phyloP scores from a whole-genome alignment of 2,113 vertebrate species.

The Boleophthalmus pectinirostris region DNA sequence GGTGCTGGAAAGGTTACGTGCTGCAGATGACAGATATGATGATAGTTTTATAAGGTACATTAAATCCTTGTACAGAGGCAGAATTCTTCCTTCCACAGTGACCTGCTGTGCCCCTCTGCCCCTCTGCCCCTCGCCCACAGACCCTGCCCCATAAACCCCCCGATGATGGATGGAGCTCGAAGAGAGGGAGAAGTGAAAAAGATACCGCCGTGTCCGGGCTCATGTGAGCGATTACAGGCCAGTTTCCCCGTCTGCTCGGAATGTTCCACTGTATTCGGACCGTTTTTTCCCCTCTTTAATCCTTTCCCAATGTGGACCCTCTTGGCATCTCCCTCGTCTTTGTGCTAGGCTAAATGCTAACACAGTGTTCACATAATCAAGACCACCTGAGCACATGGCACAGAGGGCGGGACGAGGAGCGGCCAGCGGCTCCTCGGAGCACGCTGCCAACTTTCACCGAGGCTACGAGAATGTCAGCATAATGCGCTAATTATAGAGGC shows the following conservation, averaged over 20 bases:
- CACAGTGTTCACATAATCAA: not conserved
- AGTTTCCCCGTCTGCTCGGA: not conserved
- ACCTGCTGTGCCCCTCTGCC: not conserved
- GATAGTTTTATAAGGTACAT: not conserved
- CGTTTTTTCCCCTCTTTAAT: not conserved
- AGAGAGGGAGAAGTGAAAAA: not conserved
- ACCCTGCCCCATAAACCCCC: not conserved
- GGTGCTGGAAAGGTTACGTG: no score
- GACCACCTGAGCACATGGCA: not conserved
- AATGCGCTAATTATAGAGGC: not conserved
- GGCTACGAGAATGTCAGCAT: not conserved
- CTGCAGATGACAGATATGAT: not conserved
- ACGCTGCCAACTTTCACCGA: not conserved
- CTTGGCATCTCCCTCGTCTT: not conserved
- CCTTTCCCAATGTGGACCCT: slow-evolving; percentile 1
- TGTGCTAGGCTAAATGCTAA: not conserved
- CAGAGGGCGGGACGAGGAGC: not conserved
- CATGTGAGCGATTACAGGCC: not conserved
- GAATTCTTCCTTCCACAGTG: not conserved
- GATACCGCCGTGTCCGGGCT: not conserved
- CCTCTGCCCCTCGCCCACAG: not conserved
- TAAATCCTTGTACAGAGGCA: not conserved
- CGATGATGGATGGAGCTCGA: not conserved
- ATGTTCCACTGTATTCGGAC: not conserved
- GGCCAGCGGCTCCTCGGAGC: not conserved